A percentile compares a stretch with the other conserved stretches of the same genome.
Conservation (phyloP, 2,888 invertebrate genomes). For the Netelia virgata region DNA sequence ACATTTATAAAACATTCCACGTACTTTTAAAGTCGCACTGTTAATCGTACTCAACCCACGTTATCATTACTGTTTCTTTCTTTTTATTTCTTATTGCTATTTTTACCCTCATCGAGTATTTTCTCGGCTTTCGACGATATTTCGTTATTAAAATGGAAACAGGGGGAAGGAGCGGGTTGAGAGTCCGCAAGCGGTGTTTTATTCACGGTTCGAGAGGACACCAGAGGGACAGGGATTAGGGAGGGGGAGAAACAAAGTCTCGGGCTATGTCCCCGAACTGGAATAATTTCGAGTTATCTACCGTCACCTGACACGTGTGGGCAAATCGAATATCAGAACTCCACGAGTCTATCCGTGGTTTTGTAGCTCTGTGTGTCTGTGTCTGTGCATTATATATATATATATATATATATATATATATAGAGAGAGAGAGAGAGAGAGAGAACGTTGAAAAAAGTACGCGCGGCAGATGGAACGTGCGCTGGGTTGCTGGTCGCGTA, state of each 20-base stretch:
- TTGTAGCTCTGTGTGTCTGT: slow-evolving; percentile 29
- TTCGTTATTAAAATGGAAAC: neutral
- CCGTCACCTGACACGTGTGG: slow-evolving; percentile 25
- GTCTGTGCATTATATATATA: too few species aligned
- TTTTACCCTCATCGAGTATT: neutral
- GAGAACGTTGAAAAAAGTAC: too few species aligned
- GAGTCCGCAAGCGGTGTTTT: neutral
- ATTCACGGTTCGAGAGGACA: neutral
- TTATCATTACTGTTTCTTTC: neutral
- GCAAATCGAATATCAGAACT: slow-evolving; percentile 60
- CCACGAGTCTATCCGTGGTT: slow-evolving; percentile 38
- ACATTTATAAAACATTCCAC: slow-evolving; percentile 49
- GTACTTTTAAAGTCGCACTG: slow-evolving; percentile 31
- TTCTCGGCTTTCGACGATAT: neutral
- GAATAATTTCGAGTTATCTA: slow-evolving; percentile 61
- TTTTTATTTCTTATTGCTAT: neutral
- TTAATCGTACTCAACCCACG: slow-evolving; percentile 13
- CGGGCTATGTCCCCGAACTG: neutral
- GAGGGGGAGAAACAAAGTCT: too few species aligned
- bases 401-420: too few species aligned
- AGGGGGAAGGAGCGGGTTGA: neutral
- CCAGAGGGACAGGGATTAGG: too few species aligned
- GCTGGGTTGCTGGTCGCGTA: slow-evolving; percentile 23
- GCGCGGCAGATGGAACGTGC: neutral
- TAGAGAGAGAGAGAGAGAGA: neutral